Percentiles rank a stretch among this genome's conserved stretches.
phyloP scores from a whole-genome alignment of 2,888 invertebrate genomes.

The Sturmia bella region DNA sequence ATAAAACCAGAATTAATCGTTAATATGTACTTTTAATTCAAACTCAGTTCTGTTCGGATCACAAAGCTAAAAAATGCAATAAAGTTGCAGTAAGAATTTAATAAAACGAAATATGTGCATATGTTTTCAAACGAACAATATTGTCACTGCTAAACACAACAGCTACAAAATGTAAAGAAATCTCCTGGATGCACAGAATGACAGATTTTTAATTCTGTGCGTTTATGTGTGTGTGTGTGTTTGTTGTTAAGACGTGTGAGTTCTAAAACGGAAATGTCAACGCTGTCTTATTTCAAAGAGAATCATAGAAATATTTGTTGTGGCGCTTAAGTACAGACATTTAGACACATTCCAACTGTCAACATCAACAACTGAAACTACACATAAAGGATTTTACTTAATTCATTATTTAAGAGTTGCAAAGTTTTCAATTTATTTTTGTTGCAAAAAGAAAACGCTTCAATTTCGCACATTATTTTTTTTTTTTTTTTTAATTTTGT shows the following conservation, averaged over 20 bases:
- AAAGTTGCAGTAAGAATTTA: conserved; percentile 20
- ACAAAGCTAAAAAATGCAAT: conserved; percentile 20
- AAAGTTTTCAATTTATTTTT: conserved; percentile 18
- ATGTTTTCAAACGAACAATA: conserved; percentile 29
- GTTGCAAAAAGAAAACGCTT: conserved; percentile 7
- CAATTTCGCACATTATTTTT: conserved; percentile 27
- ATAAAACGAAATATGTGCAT: conserved; percentile 26
- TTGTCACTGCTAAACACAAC: conserved; percentile 33
- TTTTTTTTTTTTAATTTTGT: conserved; percentile 21
- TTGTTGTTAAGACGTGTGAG: not conserved
- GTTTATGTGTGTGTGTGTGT: not conserved
- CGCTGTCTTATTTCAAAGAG: conserved; percentile 25
- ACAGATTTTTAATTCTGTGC: conserved; percentile 18
- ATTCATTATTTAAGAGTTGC: conserved; percentile 37
- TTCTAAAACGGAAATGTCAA: conserved; percentile 62
- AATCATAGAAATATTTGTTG: conserved; percentile 24
- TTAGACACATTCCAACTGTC: conserved; percentile 25
- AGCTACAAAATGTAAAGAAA: conserved; percentile 13
- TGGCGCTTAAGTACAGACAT: conserved; percentile 42
- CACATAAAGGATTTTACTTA: conserved; percentile 22
- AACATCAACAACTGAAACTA: not conserved
- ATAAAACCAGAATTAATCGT: not conserved
- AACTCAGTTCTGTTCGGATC: conserved; percentile 7
- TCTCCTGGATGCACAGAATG: conserved; percentile 33
- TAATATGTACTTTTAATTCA: conserved; percentile 3